phyloP scores from a whole-genome alignment of 2,888 invertebrate genomes.

The Clivina fossor region DNA sequence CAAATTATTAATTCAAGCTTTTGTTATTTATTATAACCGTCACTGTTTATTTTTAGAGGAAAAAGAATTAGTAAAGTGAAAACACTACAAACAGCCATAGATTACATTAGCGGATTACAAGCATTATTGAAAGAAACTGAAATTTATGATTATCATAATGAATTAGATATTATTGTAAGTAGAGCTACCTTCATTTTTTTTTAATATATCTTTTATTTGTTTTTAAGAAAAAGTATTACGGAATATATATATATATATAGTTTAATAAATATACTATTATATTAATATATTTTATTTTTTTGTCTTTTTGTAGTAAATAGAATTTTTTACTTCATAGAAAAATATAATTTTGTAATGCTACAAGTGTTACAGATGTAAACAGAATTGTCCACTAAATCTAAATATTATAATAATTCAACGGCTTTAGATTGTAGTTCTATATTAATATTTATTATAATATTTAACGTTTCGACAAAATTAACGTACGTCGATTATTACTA shows the following conservation, averaged over 20 bases:
- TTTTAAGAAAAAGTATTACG: no score
- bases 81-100: conserved; percentile 63
- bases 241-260: no score
- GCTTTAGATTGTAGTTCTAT: no score
- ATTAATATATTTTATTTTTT: conserved; percentile 1
- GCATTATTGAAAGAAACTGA: conserved; percentile 48
- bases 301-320: neutral
- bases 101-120: conserved; percentile 61
- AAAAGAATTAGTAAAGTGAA: conserved; percentile 66
- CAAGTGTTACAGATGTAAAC: no score
- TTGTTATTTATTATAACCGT: no score
- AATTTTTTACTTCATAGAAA: no score
- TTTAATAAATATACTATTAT: neutral
- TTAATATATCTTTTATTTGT: no score
- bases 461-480: neutral
- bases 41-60: conserved; percentile 55
- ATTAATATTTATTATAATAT: neutral
- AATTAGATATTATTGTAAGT: conserved; percentile 32
- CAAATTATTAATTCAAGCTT: no score
- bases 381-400: no score
- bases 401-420: no score
- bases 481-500: no score
- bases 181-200: neutral
- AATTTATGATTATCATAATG: conserved; percentile 27
- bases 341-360: no score